Evolutionary conservation across 37 sponge, comb jelly and placozoan species (phyloP), one percentile per base, ranked within the genome.

Genomic region (Agelas oroides): DNA sequence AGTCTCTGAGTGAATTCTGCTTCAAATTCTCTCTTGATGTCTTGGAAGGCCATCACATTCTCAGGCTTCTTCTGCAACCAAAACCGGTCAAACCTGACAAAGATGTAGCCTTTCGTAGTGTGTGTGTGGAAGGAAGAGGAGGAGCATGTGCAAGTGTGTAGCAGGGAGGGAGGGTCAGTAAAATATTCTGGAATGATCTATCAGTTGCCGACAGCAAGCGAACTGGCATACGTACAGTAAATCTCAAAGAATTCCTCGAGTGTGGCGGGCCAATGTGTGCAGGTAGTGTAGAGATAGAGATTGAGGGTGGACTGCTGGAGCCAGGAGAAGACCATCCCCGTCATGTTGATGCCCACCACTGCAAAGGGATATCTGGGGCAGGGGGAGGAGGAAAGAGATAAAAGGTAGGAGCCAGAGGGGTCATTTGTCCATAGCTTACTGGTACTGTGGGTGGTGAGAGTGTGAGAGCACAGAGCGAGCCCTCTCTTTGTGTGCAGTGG

Each of bases 311-410:
- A 65, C 53, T 66, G 53, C 54, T 65, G 19, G 67, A 92, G 69
- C 80, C 80, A 81, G 5, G 53, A 25, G 33, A 40, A 77, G 19
- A 86, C 25, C 34, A 88, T 38, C 20, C 78, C 36, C 28, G 94
- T 95, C 46, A 95, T 24, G 68, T 97, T 75, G 60, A 97, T 97
- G 40, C 89, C 91, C 39, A 85, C 90, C 60, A 97, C 59, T 14
- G 97, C 97, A 84, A 69, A 93, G 17, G 97, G 91, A 41, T 97
- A 97, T 62, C 96, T 94, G 58, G n/a, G 67, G 36, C n/a, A n/a
- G n/a, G n/a, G n/a, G n/a, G n/a, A n/a, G 28, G 58, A 69, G 21
- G 27, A 20, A 55, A n/a, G n/a, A n/a, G n/a, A n/a, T n/a, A n/a
- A n/a, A n/a, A n/a, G n/a, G n/a, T n/a, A n/a, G n/a, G n/a, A n/a